phyloP scores from a whole-genome alignment of 2,888 invertebrate species.

The Drosophila nr. perissopoda region DNA sequence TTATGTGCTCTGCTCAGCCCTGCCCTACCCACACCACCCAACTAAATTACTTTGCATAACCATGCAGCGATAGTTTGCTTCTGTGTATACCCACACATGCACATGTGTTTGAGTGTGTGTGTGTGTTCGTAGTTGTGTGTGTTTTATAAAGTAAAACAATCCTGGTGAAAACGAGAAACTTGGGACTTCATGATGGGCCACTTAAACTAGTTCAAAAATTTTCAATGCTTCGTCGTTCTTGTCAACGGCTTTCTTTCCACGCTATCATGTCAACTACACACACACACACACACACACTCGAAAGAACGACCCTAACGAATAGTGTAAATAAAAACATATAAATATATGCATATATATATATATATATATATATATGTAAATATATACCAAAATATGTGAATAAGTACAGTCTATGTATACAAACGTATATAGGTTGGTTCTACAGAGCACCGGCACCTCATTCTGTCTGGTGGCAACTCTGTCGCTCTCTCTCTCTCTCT shows the following conservation, averaged over 20 bases:
- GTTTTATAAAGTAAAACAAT: constrained; percentile 80
- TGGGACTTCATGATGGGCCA: constrained; percentile 81
- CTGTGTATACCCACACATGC: constrained; percentile 18
- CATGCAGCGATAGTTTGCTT: constrained; percentile 73
- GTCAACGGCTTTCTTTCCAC: constrained; percentile 70
- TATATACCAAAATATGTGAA: constrained; percentile 48
- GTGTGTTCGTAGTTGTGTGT: constrained; percentile 49
- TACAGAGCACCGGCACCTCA: constrained; percentile 23
- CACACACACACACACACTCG: constrained; percentile 36
- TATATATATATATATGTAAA: constrained; percentile 32
- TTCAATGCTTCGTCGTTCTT: constrained; percentile 68
- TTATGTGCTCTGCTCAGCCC: constrained; percentile 31
- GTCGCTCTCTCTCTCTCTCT: background rate
- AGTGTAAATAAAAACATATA: constrained; percentile 75
- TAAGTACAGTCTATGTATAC: constrained; percentile 24
- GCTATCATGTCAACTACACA: constrained; percentile 69
- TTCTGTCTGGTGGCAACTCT: constrained; percentile 20
- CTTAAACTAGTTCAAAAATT: constrained; percentile 81
- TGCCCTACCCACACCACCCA: constrained; percentile 45
- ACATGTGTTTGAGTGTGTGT: constrained; percentile 1
- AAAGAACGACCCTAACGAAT: constrained; percentile 51
- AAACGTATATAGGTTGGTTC: constrained; percentile 22
- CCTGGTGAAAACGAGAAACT: constrained; percentile 81
- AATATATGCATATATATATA: constrained; percentile 19
- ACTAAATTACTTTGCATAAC: constrained; percentile 80